Base-by-base conservation (phyloP, 2,113 vertebrate species). In the Paradisaea rubra region DNA sequence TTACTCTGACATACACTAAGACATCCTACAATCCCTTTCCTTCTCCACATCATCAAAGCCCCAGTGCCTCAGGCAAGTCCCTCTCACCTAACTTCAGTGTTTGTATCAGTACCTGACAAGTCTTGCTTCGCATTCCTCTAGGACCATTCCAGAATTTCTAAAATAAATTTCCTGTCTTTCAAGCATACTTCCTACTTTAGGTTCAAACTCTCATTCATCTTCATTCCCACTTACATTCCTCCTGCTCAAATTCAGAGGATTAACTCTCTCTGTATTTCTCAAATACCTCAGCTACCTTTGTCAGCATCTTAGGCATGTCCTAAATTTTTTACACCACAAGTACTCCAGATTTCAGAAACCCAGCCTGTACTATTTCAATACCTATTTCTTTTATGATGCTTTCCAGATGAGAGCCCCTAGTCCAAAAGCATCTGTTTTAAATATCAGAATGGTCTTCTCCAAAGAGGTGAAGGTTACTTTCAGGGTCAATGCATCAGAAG, bases 291-390 rank as follows among this genome's bases (percentile, higher is more conserved):
- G n/a, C 37, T 66, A 77, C 39, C 49, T 78, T 47, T 70, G 39
- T 39, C 39, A 59, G n/a, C 2, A 1, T 44, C 41, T 23, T 68
- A 60, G 0, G 0, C 21, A 41, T 2, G 6, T 53, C 17, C 45
- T 65, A 44, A 31, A 21, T 53, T 61, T 83, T 66, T 77, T 57
- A 65, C 3, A 14, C 15, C 17, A 68, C 35, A 86, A 64, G n/a
- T 54, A 83, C 9, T 88, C 37, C 47, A 71, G 16, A 13, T 50
- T 25, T 49, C 39, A 5, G 1, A 66, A 42, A 60, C 4, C 44
- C 65, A 81, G 42, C 42, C 39, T 64, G 8, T n/a, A 44, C 42
- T 86, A 39, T 21, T 89, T 42, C 42, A 87, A 66, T 9, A 74
- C 2, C 9, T 56, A 27, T n/a, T 71, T 64, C 22, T 81, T 78